Evolutionary conservation across 2,797 vertebrate species (phyloP), one percentile per base, ranked within the genome.

Genomic region (Coregonus sp.): DNA sequence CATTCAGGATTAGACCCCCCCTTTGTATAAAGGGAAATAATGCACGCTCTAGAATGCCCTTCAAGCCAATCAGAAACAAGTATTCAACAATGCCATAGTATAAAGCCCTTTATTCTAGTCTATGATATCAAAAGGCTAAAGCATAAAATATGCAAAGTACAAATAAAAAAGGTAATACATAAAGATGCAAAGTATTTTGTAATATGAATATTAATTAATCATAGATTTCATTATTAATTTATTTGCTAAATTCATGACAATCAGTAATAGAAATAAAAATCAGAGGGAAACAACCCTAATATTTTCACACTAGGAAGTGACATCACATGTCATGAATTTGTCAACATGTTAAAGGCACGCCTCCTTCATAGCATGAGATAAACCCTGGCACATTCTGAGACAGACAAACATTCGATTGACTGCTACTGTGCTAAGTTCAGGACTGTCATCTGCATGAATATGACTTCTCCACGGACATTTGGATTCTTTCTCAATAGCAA

Each of bases 251-350:
- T 1, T 1, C 18, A 59, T 20, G 59, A 63, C 20, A 4, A 63
- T 25, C 25, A 29, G 2, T 63, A 9, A 29, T 11, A 25, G 20
- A 63, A 63, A 11, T 47, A 2, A 0, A 47, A 47, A 47, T 67
- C 47, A 80, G 51, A 76, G 63, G 66, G 59, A 72, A 54, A 77
- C 66, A 56, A 76, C 79, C 37, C 65, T 84, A 54, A 76, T 86
- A 78, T 85, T 63, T 87, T 78, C 50, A 75, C 83, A 87, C 77
- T 75, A 91, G 91, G 92, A 93, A 92, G 88, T 93, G 91, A 95
- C 92, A 93, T 95, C 94, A 94, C 73, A 72, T 93, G 92, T 91
- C 25, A 25, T 25, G 25, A 25, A 25, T 25, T 25, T 90, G 91
- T 92, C 87, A 92, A 86, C 80, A 80, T 88, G 90, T 78, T 76